phyloP scores from a whole-genome alignment of 2,888 invertebrate species.

The Standfussiana lucernea region DNA sequence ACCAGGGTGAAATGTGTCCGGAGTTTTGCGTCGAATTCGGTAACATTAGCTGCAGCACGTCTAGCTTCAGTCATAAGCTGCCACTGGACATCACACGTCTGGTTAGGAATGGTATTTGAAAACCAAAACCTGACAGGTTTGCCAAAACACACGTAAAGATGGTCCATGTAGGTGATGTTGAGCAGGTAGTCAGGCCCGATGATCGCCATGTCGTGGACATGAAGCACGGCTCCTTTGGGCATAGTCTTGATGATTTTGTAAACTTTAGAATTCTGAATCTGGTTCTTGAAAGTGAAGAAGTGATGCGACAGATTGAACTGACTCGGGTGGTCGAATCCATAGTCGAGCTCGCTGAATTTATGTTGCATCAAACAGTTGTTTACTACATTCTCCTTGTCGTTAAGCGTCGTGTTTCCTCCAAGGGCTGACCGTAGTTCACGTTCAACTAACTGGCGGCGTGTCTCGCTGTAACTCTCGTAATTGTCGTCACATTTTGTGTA shows the following conservation, averaged over 20 bases:
- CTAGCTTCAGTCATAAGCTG: slow-evolving; percentile 85
- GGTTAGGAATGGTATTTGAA: slow-evolving; percentile 72
- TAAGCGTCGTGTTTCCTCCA: slow-evolving; percentile 89
- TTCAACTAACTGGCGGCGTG: slow-evolving; percentile 85
- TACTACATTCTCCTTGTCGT: slow-evolving; percentile 86
- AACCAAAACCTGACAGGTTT: slow-evolving; percentile 75
- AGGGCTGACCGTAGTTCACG: slow-evolving; percentile 86
- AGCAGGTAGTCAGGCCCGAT: slow-evolving; percentile 92
- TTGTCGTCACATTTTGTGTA: slow-evolving; percentile 63
- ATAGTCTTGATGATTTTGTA: slow-evolving; percentile 92
- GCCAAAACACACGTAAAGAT: slow-evolving; percentile 90
- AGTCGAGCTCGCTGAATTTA: slow-evolving; percentile 89
- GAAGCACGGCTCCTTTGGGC: slow-evolving; percentile 94
- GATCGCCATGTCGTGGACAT: slow-evolving; percentile 93
- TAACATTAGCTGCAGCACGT: slow-evolving; percentile 79
- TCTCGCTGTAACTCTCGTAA: slow-evolving; percentile 70
- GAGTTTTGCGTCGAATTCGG: slow-evolving; percentile 88
- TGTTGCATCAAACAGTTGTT: slow-evolving; percentile 91
- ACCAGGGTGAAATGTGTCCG: slow-evolving; percentile 90
- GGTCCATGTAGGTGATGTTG: slow-evolving; percentile 91
- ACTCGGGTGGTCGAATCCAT: slow-evolving; percentile 89
- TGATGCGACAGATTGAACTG: slow-evolving; percentile 92
- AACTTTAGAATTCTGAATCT: slow-evolving; percentile 91
- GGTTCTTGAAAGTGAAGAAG: slow-evolving; percentile 91
- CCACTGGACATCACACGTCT: slow-evolving; percentile 82